Evolutionary conservation across 2,113 vertebrate genomes (phyloP).

Genomic region (Nannospalax galili): DNA sequence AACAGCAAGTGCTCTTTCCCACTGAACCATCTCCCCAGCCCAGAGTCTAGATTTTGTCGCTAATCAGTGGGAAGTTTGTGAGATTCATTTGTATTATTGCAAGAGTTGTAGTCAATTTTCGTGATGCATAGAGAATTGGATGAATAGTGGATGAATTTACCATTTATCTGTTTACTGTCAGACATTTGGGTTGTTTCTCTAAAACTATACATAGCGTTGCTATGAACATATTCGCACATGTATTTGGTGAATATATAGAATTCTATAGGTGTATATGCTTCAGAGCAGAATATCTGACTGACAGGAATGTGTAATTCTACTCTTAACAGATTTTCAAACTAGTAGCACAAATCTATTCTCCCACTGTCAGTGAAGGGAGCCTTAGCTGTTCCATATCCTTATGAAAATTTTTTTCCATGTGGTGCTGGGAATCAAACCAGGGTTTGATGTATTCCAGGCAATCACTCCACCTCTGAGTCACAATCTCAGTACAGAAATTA

Average conservation of each 20-base stretch:
- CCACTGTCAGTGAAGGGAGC: neutral
- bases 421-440: neutral
- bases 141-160: neutral
- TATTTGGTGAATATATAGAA: neutral
- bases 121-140: neutral
- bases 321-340: neutral
- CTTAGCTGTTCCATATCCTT: too few species aligned
- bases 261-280: neutral
- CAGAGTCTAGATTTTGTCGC: neutral
- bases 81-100: neutral
- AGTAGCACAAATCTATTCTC: neutral
- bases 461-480: neutral
- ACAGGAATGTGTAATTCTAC: neutral
- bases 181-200: neutral
- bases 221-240: neutral
- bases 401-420: neutral
- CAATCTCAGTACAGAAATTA: neutral
- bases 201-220: neutral
- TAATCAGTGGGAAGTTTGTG: neutral
- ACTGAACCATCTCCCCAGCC: neutral
- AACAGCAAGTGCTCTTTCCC: neutral
- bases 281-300: neutral
- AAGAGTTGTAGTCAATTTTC: neutral
- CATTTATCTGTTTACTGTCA: neutral
- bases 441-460: neutral